Conservation (phyloP, 35 echinoderm and acorn worm species). For the Nesometra sesokonis region DNA sequence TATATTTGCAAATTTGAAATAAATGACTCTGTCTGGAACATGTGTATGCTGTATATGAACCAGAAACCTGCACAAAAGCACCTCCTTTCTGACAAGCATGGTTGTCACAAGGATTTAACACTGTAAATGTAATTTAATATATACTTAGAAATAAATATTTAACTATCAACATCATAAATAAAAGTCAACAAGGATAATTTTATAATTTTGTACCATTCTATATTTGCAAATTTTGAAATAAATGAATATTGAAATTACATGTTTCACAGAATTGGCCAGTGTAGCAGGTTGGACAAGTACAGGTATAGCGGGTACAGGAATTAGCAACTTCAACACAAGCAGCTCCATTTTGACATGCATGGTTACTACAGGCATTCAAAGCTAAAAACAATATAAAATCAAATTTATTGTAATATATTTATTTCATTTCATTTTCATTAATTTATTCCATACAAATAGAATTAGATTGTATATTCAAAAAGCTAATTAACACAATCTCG, state of each 20-base stretch:
- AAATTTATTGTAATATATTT: too few species aligned
- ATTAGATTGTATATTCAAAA: too few species aligned
- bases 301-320: background rate
- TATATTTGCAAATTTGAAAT: background rate
- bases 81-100: constrained; percentile 45
- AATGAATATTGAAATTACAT: background rate
- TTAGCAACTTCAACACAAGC: background rate
- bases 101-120: constrained; percentile 35
- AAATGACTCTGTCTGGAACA: constrained; percentile 29
- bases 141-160: too few species aligned
- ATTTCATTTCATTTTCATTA: too few species aligned
- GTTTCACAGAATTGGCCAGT: background rate
- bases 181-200: too few species aligned
- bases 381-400: background rate
- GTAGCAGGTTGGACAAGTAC: background rate
- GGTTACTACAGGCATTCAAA: constrained; percentile 33
- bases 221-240: too few species aligned
- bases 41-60: constrained; percentile 17
- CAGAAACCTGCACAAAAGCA: constrained; percentile 8
- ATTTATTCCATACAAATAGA: too few species aligned
- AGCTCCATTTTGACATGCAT: constrained; percentile 33
- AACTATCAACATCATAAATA: too few species aligned
- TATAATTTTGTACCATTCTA: too few species aligned
- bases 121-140: background rate
- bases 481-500: too few species aligned